phyloP scores from a whole-genome alignment of 2,888 invertebrate species.

The Portevinia maculata region DNA sequence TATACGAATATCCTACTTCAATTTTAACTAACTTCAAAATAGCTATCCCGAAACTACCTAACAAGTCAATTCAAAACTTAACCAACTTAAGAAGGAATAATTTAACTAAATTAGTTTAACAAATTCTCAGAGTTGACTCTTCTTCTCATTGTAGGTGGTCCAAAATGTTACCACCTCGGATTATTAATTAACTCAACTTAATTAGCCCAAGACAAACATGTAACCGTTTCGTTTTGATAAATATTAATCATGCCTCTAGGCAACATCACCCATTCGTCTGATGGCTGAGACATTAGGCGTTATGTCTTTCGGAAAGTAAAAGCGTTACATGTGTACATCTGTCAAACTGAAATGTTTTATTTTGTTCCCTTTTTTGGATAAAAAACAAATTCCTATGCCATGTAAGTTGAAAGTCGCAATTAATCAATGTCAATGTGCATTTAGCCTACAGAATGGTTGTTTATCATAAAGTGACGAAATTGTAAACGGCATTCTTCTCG shows the following conservation, averaged over 20 bases:
- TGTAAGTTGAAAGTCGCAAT: conserved; percentile 69
- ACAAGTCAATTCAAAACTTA: neutral
- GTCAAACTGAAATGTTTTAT: conserved; percentile 58
- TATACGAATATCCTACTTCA: too few relatives aligned
- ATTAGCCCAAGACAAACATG: conserved; percentile 66
- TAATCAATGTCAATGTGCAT: conserved; percentile 68
- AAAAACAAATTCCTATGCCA: conserved; percentile 53
- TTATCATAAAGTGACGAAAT: conserved; percentile 1
- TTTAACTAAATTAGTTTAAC: neutral
- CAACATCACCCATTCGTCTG: neutral
- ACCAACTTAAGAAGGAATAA: neutral
- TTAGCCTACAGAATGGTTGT: neutral
- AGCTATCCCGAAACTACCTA: neutral
- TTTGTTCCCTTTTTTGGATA: conserved; percentile 13
- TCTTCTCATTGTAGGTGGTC: conserved; percentile 44
- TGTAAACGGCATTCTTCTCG: neutral
- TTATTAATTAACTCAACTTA: conserved; percentile 69
- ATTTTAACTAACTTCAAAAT: too few relatives aligned
- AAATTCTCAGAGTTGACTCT: neutral
- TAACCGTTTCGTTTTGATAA: conserved; percentile 59
- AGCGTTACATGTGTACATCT: conserved; percentile 57
- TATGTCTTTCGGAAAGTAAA: conserved; percentile 17
- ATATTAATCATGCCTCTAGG: conserved; percentile 43
- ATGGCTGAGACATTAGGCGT: conserved; percentile 8
- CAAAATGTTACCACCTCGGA: conserved; percentile 29